These are phyloP conservation scores for Catharus bicknelli DNA, from an alignment of 2,113 vertebrate genomes.

Conservation along the genomic window DNA sequence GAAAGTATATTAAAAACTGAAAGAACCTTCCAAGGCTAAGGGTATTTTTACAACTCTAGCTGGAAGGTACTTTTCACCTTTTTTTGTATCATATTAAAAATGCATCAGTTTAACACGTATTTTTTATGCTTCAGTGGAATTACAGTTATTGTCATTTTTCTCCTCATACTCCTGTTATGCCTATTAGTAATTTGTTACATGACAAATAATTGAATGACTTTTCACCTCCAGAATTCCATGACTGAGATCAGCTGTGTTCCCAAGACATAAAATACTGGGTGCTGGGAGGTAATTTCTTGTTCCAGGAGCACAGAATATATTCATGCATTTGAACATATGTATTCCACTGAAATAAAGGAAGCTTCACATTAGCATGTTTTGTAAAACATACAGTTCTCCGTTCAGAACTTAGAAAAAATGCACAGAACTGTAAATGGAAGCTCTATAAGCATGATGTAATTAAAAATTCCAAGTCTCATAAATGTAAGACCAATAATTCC, in stretches of 20 bases:
- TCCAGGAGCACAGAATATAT: slow-evolving; percentile 12
- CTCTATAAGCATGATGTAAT: not conserved
- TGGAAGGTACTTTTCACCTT: slow-evolving; percentile 17
- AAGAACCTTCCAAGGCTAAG: not conserved
- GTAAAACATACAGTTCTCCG: not conserved
- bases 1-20: not conserved
- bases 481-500: not conserved
- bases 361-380: not conserved
- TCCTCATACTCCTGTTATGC: slow-evolving; percentile 23
- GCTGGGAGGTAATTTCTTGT: slow-evolving; percentile 11
- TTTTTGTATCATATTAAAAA: slow-evolving; percentile 34
- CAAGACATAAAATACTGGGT: slow-evolving; percentile 6
- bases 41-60: not conserved
- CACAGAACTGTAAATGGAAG: not conserved
- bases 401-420: not conserved
- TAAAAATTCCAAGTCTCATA: not conserved
- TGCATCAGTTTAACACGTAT: slow-evolving; percentile 13
- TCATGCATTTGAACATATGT: not conserved
- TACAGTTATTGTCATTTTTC: slow-evolving; percentile 27
- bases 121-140: slow-evolving; percentile 55
- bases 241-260: not conserved
- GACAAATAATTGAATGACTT: slow-evolving; percentile 50
- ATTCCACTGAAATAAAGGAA: not conserved
- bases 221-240: not conserved
- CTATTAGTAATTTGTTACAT: slow-evolving; percentile 24